Evolutionary conservation across 2,797 vertebrate species (phyloP).

Genomic region (Sebastes hopkinsi): DNA sequence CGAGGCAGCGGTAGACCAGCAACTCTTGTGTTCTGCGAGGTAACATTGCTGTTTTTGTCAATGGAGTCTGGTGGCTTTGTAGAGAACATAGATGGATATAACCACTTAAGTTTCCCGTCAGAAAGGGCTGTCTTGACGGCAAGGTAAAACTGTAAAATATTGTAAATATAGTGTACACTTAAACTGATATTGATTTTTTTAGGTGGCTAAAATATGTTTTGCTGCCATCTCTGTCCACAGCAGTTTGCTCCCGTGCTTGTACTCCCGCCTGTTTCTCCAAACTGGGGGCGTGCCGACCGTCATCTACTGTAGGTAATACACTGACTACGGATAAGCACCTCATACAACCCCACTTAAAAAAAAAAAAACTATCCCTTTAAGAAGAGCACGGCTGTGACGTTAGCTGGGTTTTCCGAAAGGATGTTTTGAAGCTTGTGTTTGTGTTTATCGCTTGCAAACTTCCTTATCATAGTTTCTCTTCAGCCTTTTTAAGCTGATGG

Average conservation of each 20-base stretch:
- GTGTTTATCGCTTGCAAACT: neutral
- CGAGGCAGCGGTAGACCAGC: neutral
- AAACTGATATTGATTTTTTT: no score
- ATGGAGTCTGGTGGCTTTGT: neutral
- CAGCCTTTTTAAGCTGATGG: neutral
- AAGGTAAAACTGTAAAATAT: neutral
- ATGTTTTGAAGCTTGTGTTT: neutral
- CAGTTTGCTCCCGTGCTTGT: neutral
- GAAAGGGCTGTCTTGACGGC: neutral
- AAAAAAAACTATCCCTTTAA: neutral
- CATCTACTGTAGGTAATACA: neutral
- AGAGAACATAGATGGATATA: neutral
- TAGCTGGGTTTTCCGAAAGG: neutral
- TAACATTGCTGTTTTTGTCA: neutral
- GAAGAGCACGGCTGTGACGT: neutral
- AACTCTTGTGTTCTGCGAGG: neutral
- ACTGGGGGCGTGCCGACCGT: accelerated
- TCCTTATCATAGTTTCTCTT: neutral
- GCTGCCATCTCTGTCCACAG: no score
- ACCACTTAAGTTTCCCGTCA: neutral
- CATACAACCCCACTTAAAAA: no score
- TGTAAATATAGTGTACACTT: neutral
- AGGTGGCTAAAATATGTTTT: no score
- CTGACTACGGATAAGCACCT: neutral
- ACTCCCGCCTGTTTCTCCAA: no score